A percentile compares a stretch with the other conserved stretches of the same genome.
Conservation (phyloP, 2,797 vertebrate species). For the Ispidina picta region DNA sequence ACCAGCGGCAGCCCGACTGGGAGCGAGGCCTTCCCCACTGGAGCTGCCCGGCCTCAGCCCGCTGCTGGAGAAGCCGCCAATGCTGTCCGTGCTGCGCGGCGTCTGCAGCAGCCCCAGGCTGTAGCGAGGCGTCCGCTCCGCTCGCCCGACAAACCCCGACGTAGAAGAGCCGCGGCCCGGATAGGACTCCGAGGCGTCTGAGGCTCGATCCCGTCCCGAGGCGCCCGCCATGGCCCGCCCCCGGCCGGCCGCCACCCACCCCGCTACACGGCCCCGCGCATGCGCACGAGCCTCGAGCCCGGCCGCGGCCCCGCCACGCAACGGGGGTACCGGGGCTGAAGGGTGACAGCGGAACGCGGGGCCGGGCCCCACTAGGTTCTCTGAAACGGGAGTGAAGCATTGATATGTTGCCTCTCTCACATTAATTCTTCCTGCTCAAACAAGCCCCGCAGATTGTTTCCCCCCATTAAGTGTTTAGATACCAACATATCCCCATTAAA, state of each 20-base stretch:
- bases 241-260: no score
- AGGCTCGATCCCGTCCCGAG: rapidly evolving
- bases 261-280: no score
- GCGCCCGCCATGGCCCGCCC: neutral
- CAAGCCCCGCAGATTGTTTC: neutral
- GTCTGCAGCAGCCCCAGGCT: conserved; percentile 34
- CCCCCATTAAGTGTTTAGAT: neutral
- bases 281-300: no score
- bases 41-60: neutral
- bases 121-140: neutral
- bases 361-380: no score
- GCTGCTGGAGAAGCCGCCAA: neutral
- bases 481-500: neutral
- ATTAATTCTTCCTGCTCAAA: no score
- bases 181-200: neutral
- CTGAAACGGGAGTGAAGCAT: no score
- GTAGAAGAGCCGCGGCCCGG: neutral
- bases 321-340: no score
- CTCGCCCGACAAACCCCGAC: neutral
- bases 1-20: no score
- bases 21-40: neutral
- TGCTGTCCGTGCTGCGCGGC: neutral
- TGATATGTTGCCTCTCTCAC: no score
- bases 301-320: no score
- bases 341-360: no score